phyloP scores from a whole-genome alignment of 2,113 vertebrate genomes.

The Plectropomus leopardus region DNA sequence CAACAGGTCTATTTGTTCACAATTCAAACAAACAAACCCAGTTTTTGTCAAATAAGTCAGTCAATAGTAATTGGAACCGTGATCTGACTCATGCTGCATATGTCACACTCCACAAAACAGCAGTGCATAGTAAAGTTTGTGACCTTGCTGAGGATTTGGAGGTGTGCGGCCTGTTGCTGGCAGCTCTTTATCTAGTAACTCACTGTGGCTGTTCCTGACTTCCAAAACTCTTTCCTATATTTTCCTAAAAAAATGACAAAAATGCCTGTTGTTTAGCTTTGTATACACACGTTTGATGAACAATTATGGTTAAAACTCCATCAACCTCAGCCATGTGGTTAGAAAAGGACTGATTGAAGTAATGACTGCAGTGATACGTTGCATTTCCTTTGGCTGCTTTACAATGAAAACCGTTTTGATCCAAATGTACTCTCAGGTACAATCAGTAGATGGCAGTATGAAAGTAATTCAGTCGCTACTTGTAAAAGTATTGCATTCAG shows the following conservation, averaged over 20 bases:
- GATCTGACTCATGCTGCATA: neutral
- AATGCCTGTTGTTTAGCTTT: neutral
- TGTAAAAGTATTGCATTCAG: no score
- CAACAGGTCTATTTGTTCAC: neutral
- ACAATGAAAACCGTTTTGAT: no score
- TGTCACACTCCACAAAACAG: neutral
- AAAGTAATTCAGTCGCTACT: no score
- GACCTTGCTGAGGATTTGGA: neutral
- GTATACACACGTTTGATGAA: neutral
- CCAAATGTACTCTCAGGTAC: no score
- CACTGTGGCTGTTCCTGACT: neutral
- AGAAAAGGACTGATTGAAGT: no score
- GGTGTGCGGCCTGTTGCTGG: neutral
- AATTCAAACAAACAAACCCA: neutral
- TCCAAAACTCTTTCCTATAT: neutral
- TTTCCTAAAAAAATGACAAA: neutral
- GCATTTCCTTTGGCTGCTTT: neutral
- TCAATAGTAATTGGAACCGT: neutral
- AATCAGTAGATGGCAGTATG: no score
- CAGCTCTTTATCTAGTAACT: neutral
- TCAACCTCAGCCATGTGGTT: no score
- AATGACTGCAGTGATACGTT: no score
- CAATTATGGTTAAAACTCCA: neutral
- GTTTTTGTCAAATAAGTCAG: neutral
- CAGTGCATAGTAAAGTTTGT: neutral